Conservation (phyloP, 64 coral and sea anemone species). For the Catalaphyllia jardinei region DNA sequence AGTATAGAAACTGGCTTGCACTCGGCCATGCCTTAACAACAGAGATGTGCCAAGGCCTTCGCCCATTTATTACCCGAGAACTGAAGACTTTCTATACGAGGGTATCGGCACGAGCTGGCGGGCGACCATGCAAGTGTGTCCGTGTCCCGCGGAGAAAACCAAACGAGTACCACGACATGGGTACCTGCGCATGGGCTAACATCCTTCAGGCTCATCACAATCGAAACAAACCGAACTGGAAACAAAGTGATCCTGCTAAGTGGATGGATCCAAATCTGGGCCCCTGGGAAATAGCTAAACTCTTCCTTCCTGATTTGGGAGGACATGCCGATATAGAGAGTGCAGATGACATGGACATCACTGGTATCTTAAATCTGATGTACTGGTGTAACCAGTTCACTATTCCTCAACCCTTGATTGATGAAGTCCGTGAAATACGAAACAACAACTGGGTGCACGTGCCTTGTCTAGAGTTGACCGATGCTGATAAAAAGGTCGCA, state of each 20-base stretch:
- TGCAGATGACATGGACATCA: slow-evolving; percentile 48
- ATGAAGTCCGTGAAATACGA: slow-evolving; percentile 35
- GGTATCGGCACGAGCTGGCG: neutral
- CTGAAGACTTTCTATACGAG: slow-evolving; percentile 44
- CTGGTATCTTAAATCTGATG: slow-evolving; percentile 64
- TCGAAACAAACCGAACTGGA: slow-evolving; percentile 62
- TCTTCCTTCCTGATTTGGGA: slow-evolving; percentile 60
- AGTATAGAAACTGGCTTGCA: slow-evolving; percentile 86
- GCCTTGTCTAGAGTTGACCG: slow-evolving; percentile 49
- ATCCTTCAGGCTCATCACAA: slow-evolving; percentile 39
- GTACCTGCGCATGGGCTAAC: slow-evolving; percentile 52
- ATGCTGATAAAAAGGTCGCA: slow-evolving; percentile 51
- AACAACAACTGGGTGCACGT: slow-evolving; percentile 86
- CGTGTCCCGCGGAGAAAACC: slow-evolving; percentile 16
- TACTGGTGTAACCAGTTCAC: slow-evolving; percentile 66
- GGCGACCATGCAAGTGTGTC: slow-evolving; percentile 28
- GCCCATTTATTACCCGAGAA: slow-evolving; percentile 54
- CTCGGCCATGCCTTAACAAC: slow-evolving; percentile 67
- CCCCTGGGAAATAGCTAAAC: slow-evolving; percentile 82
- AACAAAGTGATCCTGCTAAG: slow-evolving; percentile 54
- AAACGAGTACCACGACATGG: slow-evolving; percentile 71
- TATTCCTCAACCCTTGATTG: slow-evolving; percentile 25
- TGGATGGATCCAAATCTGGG: slow-evolving; percentile 54
- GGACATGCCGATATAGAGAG: slow-evolving; percentile 1
- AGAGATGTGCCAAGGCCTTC: slow-evolving; percentile 60